Evolutionary conservation across 2,797 vertebrate species (phyloP), one percentile per base, ranked within the genome.

Genomic region (Megaceryle alcyon): DNA sequence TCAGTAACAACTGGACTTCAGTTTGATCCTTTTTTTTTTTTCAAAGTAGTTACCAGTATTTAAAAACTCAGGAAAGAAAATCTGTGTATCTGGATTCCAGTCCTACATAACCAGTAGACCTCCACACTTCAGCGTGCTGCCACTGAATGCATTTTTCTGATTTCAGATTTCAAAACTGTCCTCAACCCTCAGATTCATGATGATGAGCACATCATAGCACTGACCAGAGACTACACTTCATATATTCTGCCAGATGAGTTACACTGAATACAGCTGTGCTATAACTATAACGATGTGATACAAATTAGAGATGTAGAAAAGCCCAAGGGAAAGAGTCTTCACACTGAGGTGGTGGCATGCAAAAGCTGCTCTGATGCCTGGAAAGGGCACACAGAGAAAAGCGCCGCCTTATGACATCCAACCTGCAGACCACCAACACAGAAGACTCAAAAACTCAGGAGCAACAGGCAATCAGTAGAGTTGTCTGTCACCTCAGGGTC

Each of bases 141-240:
- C 51, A 37, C 72, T 28, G 14, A 44, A 46, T 6, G 15, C 6
- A 3, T 7, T 82, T 68, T 31, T 61, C 22, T 43, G 28, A n/a
- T 31, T 65, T 72, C 78, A 65, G 28, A 57, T 76, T 61, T 63
- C 7, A 33, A n/a, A 89, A 35, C 6, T 19, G 15, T 53, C 13
- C 19, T 80, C 35, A 73, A 41, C 39, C 37, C 53, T 28, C 20
- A 63, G 11, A 64, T 28, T 61, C 28, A 43, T 70, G 15, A 64
- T 9, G 3, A 49, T 4, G 3, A 5, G 10, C 1, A 0, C 9
- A 80, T 22, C 37, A 29, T 60, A 76, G 31, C 6, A 76, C 14
- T 19, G 37, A 69, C 7, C 41, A 43, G 29, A 63, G 31, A 35
- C 41, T 33, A 11, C 19, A 57, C 23, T 60, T 71, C 6, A 0